phyloP scores from a whole-genome alignment of 2,113 vertebrate genomes.

The Tyrannus savana region DNA sequence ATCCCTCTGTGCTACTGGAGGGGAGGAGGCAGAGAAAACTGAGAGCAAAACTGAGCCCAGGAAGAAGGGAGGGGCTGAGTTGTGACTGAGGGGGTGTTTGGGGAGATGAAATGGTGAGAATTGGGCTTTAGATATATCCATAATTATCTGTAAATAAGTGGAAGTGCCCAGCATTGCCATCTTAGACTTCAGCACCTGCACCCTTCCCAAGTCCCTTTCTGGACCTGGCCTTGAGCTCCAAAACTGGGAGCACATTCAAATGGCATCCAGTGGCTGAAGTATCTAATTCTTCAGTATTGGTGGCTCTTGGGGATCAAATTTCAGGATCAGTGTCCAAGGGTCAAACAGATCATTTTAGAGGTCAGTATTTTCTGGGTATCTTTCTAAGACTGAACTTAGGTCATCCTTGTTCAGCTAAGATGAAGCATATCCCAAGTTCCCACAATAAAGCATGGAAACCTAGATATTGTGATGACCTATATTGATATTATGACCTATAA shows the following conservation, averaged over 20 bases:
- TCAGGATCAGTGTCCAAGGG: not conserved
- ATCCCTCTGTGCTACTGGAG: rapidly evolving
- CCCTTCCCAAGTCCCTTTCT: not conserved
- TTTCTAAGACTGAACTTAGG: not conserved
- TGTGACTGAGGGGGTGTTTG: rapidly evolving
- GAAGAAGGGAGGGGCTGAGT: not conserved
- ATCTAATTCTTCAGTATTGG: not conserved
- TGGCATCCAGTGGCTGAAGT: not conserved
- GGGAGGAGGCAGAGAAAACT: not conserved
- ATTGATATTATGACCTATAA: too few relatives aligned
- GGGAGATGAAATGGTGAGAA: not conserved
- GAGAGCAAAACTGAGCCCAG: not conserved
- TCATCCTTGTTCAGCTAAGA: not conserved
- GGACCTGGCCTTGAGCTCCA: not conserved
- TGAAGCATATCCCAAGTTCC: not conserved
- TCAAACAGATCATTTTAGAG: not conserved
- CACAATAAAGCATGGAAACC: not conserved
- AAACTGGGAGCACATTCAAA: not conserved
- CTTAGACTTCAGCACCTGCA: conserved; percentile 10
- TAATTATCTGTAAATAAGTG: not conserved
- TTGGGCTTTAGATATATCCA: not conserved
- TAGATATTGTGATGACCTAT: not conserved
- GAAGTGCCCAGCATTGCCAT: not conserved
- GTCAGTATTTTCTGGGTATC: not conserved
- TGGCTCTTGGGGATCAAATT: not conserved